Evolutionary conservation across 2,888 invertebrate species (phyloP), one percentile per base, ranked within the genome.

Genomic region (Dendrolimus houi): DNA sequence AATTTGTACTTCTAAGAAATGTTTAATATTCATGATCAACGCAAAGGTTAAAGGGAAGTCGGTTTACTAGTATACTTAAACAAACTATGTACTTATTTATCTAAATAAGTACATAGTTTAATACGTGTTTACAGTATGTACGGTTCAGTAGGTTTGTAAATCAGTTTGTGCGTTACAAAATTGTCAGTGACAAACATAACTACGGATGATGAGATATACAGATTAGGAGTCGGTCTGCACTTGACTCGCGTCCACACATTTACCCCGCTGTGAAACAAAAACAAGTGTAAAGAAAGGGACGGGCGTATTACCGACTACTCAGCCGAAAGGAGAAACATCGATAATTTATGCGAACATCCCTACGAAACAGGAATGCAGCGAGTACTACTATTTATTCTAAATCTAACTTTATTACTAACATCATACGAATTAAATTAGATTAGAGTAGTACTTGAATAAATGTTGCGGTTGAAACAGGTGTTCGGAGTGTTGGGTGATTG

Each of bases 291-390:
- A 76, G 82, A 87, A 72, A 75, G 81, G 75, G 87, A 87, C 76
- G 74, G 75, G 76, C 77, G 69, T 82, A 85, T 80, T 69, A 12
- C 47, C 47, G 47, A 47, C 47, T 72, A 74, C 74, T 70, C 69
- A 75, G 74, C 66, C 73, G 76, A 76, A 71, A 78, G 85, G 82
- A 76, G 85, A 81, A 85, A 87, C 83, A 85, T 88, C 88, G 86
- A 88, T 89, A 89, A 89, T 87, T 87, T 89, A 89, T 88, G 87
- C 87, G 85, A 83, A 82, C 89, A 88, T 87, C 89, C 87, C 88
- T 86, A 87, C 79, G 74, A 76, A 80, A 79, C 84, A 79, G 82
- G 87, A 87, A 87, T 88, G 87, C 83, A 82, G 74, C 69, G 67
- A 62, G 54, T 54, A 13, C 41, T 3, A 7, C 17, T 40, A 9